Evolutionary conservation across 2,113 vertebrate species (phyloP).

Genomic region (Zosterops hypoxanthus): DNA sequence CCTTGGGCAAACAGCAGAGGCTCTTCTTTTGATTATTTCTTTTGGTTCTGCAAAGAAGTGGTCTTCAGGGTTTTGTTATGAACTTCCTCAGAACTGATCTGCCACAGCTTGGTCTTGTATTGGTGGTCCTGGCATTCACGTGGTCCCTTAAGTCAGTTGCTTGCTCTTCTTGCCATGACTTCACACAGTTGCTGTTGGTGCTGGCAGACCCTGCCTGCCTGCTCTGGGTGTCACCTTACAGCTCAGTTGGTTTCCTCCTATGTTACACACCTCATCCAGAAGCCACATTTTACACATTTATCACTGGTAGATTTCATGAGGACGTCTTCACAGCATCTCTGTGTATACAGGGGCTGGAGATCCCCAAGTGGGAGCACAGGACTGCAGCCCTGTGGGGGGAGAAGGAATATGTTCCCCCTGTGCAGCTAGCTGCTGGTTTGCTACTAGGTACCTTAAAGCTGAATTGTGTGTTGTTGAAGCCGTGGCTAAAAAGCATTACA

Average conservation of each 20-base stretch:
- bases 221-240: background rate
- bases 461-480: background rate
- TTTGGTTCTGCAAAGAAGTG: background rate
- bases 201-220: background rate
- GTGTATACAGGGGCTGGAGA: background rate
- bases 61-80: background rate
- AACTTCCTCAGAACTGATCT: background rate
- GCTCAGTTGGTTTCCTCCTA: background rate
- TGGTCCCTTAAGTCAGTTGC: background rate
- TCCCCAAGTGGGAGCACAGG: background rate
- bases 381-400: background rate
- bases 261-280: background rate
- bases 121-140: background rate
- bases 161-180: background rate
- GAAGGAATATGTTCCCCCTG: background rate
- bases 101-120: background rate
- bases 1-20: background rate
- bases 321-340: background rate
- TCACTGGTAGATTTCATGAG: background rate
- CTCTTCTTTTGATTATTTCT: background rate
- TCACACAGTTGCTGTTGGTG: accelerated
- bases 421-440: background rate
- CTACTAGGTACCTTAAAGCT: background rate
- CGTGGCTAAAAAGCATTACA: background rate
- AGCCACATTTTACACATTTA: background rate